phyloP scores from a whole-genome alignment of 2,113 vertebrate species.

The Chascanopsetta lugubris region DNA sequence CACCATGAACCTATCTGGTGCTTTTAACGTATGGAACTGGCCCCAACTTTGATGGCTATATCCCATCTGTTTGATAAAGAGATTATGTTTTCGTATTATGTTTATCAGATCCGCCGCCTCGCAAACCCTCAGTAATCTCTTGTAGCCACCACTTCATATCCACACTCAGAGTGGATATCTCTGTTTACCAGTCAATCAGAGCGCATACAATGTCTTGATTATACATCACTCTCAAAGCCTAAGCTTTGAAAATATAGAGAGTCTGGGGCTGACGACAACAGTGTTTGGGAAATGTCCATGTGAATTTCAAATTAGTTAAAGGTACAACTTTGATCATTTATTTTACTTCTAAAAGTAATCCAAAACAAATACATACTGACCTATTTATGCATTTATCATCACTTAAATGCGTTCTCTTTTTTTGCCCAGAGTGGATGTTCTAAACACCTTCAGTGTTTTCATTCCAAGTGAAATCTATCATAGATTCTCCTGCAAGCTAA shows the following conservation, averaged over 20 bases:
- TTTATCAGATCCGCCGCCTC: slow-evolving; percentile 25
- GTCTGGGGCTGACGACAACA: slow-evolving; percentile 14
- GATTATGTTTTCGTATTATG: slow-evolving; percentile 8
- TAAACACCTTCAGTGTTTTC: too few relatives aligned
- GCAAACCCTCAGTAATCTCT: slow-evolving; percentile 24
- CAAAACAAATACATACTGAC: too few relatives aligned
- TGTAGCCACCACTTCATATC: slow-evolving; percentile 2
- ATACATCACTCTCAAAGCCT: slow-evolving; percentile 27
- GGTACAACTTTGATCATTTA: too few relatives aligned
- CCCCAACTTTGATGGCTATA: slow-evolving; percentile 13
- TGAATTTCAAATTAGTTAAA: slow-evolving; percentile 3
- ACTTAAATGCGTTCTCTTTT: too few relatives aligned
- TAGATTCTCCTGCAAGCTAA: too few relatives aligned
- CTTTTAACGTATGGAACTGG: slow-evolving; percentile 16
- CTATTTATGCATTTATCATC: too few relatives aligned
- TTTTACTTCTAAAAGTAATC: too few relatives aligned
- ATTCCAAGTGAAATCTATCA: too few relatives aligned
- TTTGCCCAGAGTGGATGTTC: too few relatives aligned
- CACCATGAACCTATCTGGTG: neutral
- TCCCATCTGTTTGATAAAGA: slow-evolving; percentile 18
- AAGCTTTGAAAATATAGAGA: slow-evolving; percentile 31
- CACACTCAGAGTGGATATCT: neutral
- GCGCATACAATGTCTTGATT: slow-evolving; percentile 29
- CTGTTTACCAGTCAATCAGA: slow-evolving; percentile 29
- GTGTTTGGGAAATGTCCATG: slow-evolving; percentile 32